These are phyloP conservation scores for Panonychus citri DNA, from an alignment of 1,140 invertebrate species.

Conservation along the genomic window DNA sequence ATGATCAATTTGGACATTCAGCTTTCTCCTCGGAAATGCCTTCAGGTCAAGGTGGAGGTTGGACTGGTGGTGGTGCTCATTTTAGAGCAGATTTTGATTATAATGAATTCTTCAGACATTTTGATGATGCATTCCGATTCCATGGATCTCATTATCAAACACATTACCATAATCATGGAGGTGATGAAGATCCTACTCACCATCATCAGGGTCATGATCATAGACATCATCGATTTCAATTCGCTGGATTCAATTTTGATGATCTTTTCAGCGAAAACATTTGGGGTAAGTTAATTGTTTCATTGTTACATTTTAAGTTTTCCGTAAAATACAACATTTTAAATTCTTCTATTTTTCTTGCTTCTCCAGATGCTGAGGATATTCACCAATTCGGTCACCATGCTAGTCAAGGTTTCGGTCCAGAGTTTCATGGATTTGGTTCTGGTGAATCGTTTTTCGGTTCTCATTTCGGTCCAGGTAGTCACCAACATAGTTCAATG, in stretches of 20 bases:
- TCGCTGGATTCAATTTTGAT: slow-evolving; percentile 15
- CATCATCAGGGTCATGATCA: background rate
- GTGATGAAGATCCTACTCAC: background rate
- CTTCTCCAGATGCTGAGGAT: background rate
- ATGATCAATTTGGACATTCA: slow-evolving; percentile 59
- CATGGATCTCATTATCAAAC: background rate
- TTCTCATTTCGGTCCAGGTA: slow-evolving; percentile 5
- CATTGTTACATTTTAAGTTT: too few species aligned
- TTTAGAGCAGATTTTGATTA: slow-evolving; percentile 16
- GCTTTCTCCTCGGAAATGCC: slow-evolving; percentile 4
- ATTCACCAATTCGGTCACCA: background rate
- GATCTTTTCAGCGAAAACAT: slow-evolving; percentile 14
- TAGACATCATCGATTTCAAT: slow-evolving; percentile 5
- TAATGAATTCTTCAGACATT: slow-evolving; percentile 20
- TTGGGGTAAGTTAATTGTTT: too few species aligned
- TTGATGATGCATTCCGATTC: slow-evolving; percentile 15
- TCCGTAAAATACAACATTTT: background rate
- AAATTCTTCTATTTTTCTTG: background rate
- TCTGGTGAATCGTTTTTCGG: slow-evolving; percentile 15
- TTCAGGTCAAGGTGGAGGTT: slow-evolving; percentile 4
- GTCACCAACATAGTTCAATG: background rate
- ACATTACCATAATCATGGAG: background rate
- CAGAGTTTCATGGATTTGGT: slow-evolving; percentile 12
- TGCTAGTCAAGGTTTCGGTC: slow-evolving; percentile 3
- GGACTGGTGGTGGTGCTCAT: background rate